Base-by-base conservation (phyloP, 2,113 vertebrate species). In the Chloroceryle aenea region DNA sequence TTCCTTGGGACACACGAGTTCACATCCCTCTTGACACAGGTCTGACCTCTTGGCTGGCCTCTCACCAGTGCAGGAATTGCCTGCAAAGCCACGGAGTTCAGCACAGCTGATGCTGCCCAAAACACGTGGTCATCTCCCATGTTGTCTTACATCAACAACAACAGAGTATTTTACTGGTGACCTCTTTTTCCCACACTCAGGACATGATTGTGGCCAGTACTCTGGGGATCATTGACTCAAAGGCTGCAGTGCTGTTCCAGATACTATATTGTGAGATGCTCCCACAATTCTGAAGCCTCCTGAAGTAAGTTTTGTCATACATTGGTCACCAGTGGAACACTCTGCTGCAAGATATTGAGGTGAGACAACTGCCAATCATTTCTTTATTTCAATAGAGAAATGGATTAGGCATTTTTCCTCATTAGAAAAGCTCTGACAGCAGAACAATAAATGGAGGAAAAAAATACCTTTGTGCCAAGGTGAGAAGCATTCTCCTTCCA, bases 261-360 rank as follows among this genome's bases (percentile, higher is more conserved):
- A 22, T 62, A 23, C 40, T 6, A 3, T 0, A 0, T 2, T 2
- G 9, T 22, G 47, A 58, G 69, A 14, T 34, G 14, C 5, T 75
- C 47, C 30, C 17, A 10, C 5, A 4, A 11, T 14, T 58, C 5
- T 9, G 30, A 38, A 56, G 30, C 6, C 15, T 26, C 2, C n/a
- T 38, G 30, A 59, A 59, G 6, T 7, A n/a, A 42, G 14, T 52
- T 73, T 82, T 68, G 25, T 25, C 5, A 4, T 10, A 3, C 2
- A 1, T 4, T 1, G 1, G 29, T 45, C 29, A 26, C 7, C 48
- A 7, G 19, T 12, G 32, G 26, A 68, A 38, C 29, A 61, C 80
- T 5, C 5, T 61, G 56, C 34, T 89, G 50, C 9, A 22, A 74
- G 45, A 14, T 48, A 20, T 0, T 8, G 19, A 55, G 22, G 12